Evolutionary conservation across 2,888 invertebrate genomes (phyloP), one percentile per base, ranked within the genome.

Genomic region (Drosophila neonasuta): DNA sequence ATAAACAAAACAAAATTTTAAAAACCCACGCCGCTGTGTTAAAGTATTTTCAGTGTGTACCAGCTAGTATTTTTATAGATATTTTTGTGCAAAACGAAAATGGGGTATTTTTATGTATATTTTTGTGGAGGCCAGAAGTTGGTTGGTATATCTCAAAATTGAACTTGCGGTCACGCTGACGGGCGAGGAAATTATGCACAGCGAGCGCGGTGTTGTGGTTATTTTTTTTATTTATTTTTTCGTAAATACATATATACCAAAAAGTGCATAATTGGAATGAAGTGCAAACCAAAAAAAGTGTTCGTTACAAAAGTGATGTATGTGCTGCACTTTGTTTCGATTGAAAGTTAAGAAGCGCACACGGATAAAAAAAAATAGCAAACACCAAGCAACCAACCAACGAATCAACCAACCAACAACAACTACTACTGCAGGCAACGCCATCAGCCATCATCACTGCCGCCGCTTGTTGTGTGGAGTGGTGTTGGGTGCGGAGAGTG

Each of bases 171-270:
- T 41, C 39, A 41, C 39, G 39, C 39, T 41, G 65, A 68, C 74
- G 63, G 64, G 65, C 74, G 64, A 77, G 63, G 67, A 74, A 77
- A 80, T 80, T 80, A 86, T 80, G 86, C 86, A 86, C 77, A 77
- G 71, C 72, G 77, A 77, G 71, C 72, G 77, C 65, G 79, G 72
- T 77, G 72, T 77, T 77, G 74, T 80, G 80, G 55, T 65, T 72
- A 62, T 83, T 79, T 81, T 84, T 84, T 69, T 73, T 70, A 70
- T 73, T 79, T 80, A 74, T 80, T 80, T 79, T 86, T 83, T 74
- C 80, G 80, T 80, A 83, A 80, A 75, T 70, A 67, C 58, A 44
- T 32, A 69, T 46, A 61, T 52, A 71, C 20, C 41, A n/a, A 57
- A 48, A 45, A 57, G 63, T 80, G 74, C 60, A 69, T 61, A 73